phyloP scores from a whole-genome alignment of 2,113 vertebrate genomes.

The Cebidichthys violaceus region DNA sequence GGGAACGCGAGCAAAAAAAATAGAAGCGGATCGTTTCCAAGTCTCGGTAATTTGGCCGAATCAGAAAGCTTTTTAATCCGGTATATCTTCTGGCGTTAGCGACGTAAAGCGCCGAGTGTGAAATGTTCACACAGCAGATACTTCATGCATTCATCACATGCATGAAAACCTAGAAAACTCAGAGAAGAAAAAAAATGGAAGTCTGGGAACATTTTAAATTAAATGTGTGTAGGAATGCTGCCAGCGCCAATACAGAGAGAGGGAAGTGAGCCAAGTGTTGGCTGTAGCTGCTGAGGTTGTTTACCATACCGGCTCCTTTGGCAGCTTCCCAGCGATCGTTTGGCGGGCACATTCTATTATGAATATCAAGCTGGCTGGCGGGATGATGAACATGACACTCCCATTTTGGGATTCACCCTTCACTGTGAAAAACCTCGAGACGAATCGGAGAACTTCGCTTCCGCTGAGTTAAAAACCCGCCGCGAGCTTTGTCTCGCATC shows the following conservation, averaged over 20 bases:
- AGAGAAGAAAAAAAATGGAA: background rate
- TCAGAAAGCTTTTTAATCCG: background rate
- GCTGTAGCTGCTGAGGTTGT: conserved; percentile 50
- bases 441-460: conserved; percentile 2
- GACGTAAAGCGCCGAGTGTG: background rate
- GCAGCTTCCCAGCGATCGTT: conserved; percentile 57
- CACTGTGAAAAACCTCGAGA: conserved; percentile 4
- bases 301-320: conserved; percentile 56
- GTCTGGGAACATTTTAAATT: conserved; percentile 24
- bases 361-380: conserved; percentile 54
- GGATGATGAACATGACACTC: conserved; percentile 45
- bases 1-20: background rate
- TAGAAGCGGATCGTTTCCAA: background rate
- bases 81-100: background rate
- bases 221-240: conserved; percentile 51
- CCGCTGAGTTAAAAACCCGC: background rate
- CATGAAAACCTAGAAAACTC: background rate
- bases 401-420: conserved; percentile 52
- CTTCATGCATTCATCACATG: background rate
- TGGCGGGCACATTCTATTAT: conserved; percentile 50
- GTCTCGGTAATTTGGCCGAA: background rate
- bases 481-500: background rate
- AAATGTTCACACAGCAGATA: background rate
- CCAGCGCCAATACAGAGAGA: conserved; percentile 29
- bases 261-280: conserved; percentile 50